phyloP scores from a whole-genome alignment of 2,113 vertebrate species.

The Suricata suricatta region DNA sequence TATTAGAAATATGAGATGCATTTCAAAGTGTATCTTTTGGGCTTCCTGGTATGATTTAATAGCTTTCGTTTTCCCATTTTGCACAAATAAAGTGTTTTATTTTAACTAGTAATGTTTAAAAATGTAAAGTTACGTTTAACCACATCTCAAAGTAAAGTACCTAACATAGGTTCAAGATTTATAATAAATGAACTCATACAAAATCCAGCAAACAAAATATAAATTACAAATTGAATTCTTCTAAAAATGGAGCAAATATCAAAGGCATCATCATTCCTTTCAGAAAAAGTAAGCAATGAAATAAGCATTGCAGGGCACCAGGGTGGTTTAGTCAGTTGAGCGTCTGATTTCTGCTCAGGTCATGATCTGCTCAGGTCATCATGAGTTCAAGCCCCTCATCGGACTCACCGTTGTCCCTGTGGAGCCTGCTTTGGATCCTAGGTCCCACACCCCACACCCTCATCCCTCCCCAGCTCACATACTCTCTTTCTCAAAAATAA shows the following conservation, averaged over 20 bases:
- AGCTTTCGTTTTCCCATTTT: not conserved
- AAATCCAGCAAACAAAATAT: not conserved
- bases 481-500: too few relatives aligned
- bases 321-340: too few relatives aligned
- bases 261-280: slow-evolving; percentile 13
- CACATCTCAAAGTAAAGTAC: not conserved
- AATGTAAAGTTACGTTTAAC: not conserved
- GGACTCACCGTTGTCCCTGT: too few relatives aligned
- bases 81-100: not conserved
- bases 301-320: not conserved
- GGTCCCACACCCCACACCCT: too few relatives aligned
- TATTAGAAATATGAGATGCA: not conserved
- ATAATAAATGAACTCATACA: not conserved
- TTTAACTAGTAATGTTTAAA: slow-evolving; percentile 37
- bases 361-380: too few relatives aligned
- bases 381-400: too few relatives aligned
- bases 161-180: not conserved
- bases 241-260: not conserved
- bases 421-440: too few relatives aligned
- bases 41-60: not conserved
- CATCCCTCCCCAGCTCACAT: too few relatives aligned
- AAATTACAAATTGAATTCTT: not conserved
- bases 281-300: slow-evolving; percentile 9
- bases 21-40: not conserved
- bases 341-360: too few relatives aligned